phyloP scores from a whole-genome alignment of 1,140 invertebrate species.

The Drosophila orena region DNA sequence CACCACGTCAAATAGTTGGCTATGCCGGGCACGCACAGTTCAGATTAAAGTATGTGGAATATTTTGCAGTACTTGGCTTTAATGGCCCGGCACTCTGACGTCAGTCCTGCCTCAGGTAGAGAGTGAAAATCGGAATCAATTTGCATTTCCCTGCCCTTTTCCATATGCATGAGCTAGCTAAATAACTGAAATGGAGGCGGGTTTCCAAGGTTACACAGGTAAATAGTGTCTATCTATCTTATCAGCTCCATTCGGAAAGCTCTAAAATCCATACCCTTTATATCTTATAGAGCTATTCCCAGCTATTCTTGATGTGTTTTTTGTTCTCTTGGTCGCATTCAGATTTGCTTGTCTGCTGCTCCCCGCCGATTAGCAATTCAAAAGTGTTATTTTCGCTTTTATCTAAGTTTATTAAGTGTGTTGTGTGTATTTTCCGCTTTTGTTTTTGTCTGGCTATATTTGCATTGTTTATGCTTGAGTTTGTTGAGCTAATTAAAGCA shows the following conservation, averaged over 20 bases:
- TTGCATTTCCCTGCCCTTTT: constrained; percentile 25
- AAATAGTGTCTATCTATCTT: background rate
- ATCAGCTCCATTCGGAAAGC: background rate
- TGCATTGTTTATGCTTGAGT: constrained; percentile 46
- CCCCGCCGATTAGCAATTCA: constrained; percentile 2
- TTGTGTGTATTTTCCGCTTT: constrained; percentile 10
- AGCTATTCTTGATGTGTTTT: background rate
- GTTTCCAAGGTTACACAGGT: constrained; percentile 9
- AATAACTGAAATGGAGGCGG: background rate
- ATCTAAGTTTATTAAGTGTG: constrained; percentile 26
- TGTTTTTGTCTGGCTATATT: constrained; percentile 35
- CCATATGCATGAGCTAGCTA: constrained; percentile 23
- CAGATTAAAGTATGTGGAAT: constrained; percentile 54
- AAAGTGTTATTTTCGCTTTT: constrained; percentile 28
- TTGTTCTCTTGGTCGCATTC: no score
- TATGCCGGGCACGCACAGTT: constrained; percentile 47
- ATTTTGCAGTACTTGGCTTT: constrained; percentile 36
- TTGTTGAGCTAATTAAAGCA: constrained; percentile 51
- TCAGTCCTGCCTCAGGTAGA: constrained; percentile 39
- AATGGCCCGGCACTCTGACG: constrained; percentile 33
- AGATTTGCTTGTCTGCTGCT: background rate
- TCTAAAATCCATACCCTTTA: background rate
- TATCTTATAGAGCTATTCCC: background rate
- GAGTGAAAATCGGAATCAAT: constrained; percentile 23
- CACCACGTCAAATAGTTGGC: constrained; percentile 17